These are phyloP conservation scores for Sceloporus undulatus DNA, from an alignment of 2,113 vertebrate species.

Conservation along the genomic window DNA sequence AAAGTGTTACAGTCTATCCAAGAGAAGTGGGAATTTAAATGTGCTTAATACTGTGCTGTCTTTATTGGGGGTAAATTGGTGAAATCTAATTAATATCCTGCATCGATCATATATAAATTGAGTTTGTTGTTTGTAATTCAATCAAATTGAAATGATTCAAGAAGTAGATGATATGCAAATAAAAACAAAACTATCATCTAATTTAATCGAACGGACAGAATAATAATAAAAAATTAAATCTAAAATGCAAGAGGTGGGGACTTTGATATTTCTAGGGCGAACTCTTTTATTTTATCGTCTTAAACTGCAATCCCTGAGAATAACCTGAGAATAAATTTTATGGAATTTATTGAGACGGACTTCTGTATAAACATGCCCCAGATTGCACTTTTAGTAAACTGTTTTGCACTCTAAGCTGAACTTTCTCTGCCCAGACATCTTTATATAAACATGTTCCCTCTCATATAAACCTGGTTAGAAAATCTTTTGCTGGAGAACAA, in stretches of 20 bases:
- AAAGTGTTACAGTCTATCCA: conserved; percentile 14
- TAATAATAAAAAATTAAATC: conserved; percentile 30
- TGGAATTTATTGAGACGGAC: neutral
- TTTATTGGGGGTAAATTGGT: conserved; percentile 32
- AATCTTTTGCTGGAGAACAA: neutral
- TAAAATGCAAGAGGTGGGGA: conserved; percentile 30
- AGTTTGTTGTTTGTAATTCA: neutral
- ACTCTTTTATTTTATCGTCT: conserved; percentile 27
- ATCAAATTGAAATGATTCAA: conserved; percentile 11
- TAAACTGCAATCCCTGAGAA: neutral
- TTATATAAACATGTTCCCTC: conserved; percentile 51
- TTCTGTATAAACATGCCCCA: neutral
- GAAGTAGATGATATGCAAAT: conserved; percentile 13
- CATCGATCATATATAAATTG: neutral
- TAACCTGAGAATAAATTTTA: neutral
- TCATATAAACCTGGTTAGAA: conserved; percentile 35
- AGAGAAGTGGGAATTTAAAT: conserved; percentile 39
- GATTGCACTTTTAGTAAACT: conserved; percentile 38
- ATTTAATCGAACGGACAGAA: conserved; percentile 1
- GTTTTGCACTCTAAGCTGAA: conserved; percentile 47
- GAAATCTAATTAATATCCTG: conserved; percentile 28
- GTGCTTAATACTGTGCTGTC: conserved; percentile 13
- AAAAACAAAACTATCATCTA: conserved; percentile 34
- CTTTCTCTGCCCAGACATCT: conserved; percentile 54
- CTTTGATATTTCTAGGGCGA: conserved; percentile 40